phyloP scores from a whole-genome alignment of 2,113 vertebrate genomes.

The Felis catus region DNA sequence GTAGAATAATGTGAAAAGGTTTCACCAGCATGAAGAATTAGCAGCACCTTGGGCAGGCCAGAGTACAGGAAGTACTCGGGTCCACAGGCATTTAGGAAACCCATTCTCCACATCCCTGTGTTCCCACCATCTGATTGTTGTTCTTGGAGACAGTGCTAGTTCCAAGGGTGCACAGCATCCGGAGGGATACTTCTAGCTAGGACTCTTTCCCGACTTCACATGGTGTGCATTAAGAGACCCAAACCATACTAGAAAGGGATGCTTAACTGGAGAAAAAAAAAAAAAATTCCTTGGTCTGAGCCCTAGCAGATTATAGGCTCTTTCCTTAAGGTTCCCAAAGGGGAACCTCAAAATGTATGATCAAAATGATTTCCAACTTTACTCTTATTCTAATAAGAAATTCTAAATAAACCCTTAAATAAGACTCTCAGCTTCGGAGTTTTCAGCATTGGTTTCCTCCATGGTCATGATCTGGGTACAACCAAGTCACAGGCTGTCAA shows the following conservation, averaged over 20 bases:
- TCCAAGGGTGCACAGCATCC: fast-evolving
- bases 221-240: neutral
- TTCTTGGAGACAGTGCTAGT: neutral
- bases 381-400: neutral
- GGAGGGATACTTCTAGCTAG: neutral
- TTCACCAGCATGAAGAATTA: neutral
- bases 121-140: neutral
- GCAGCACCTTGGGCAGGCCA: neutral
- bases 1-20: neutral
- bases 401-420: neutral
- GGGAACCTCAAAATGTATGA: neutral
- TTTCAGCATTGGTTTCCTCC: neutral
- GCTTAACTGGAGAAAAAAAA: neutral
- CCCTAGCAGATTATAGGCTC: neutral
- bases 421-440: neutral
- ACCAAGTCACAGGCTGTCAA: neutral
- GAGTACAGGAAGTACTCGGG: neutral
- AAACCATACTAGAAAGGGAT: neutral
- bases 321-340: neutral
- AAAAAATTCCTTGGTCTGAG: neutral
- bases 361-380: neutral
- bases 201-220: neutral
- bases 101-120: neutral
- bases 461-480: neutral
- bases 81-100: neutral